Percentiles rank a stretch among this genome's conserved stretches.
These are phyloP conservation scores for Bacillus rossius DNA, from an alignment of 1,140 invertebrate species.

Conservation along the genomic window DNA sequence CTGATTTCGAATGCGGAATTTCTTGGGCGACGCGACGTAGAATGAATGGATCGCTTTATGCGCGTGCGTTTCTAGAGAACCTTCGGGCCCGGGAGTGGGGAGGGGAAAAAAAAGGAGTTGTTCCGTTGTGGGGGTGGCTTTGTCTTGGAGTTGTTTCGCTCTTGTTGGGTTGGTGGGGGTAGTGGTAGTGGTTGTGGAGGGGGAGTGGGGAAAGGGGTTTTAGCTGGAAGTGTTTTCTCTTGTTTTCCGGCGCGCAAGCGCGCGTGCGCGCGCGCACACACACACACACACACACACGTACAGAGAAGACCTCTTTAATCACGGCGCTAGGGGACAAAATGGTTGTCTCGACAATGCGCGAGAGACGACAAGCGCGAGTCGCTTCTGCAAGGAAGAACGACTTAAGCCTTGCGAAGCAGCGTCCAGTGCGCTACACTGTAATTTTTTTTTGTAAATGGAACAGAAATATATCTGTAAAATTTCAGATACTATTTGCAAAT, in stretches of 20 bases:
- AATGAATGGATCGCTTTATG: neutral
- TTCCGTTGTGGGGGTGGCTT: neutral
- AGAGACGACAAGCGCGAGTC: no score
- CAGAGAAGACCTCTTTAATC: constrained; percentile 6
- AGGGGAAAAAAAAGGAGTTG: no score
- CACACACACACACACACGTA: no score
- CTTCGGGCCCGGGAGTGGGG: no score
- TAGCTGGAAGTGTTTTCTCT: neutral
- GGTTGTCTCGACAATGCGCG: constrained; percentile 5
- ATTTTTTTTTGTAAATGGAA: no score
- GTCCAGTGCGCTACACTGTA: no score
- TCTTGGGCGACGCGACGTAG: neutral
- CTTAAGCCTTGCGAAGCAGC: no score
- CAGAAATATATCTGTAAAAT: no score
- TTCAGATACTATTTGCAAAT: no score
- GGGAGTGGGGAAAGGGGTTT: neutral
- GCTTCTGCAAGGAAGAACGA: no score
- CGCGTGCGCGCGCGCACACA: neutral
- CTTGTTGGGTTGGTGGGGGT: neutral
- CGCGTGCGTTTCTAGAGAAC: neutral
- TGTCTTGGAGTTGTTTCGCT: neutral
- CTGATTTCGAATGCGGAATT: constrained; percentile 10
- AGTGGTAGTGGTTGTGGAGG: neutral
- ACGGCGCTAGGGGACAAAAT: constrained; percentile 9
- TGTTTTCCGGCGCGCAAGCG: neutral